phyloP scores from a whole-genome alignment of 1,140 invertebrate genomes.

The Macrocentrus cingulum region DNA sequence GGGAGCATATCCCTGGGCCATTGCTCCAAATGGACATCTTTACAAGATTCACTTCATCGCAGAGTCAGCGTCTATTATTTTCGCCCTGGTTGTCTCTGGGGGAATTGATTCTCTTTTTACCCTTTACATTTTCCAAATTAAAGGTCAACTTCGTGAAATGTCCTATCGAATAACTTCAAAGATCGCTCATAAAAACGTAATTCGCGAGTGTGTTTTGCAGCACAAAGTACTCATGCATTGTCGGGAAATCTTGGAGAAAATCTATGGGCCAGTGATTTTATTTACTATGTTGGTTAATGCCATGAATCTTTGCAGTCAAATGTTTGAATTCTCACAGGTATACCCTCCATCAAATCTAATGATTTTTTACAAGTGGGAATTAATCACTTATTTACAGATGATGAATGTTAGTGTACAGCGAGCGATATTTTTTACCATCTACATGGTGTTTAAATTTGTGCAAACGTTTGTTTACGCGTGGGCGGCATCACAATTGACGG shows the following conservation, averaged over 20 bases:
- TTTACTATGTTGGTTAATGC: constrained; percentile 8
- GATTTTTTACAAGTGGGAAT: not conserved
- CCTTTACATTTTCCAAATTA: constrained; percentile 36
- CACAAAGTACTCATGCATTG: not conserved
- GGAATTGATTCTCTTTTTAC: constrained; percentile 37
- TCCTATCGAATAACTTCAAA: constrained; percentile 23
- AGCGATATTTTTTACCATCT: not conserved
- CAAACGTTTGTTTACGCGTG: constrained; percentile 30
- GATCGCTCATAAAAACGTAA: constrained; percentile 10
- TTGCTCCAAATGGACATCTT: constrained; percentile 4
- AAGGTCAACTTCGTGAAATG: constrained; percentile 22
- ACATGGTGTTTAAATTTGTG: constrained; percentile 20
- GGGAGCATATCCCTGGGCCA: constrained; percentile 18
- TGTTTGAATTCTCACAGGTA: constrained; percentile 19
- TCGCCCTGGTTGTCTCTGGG: constrained; percentile 17
- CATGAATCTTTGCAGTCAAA: constrained; percentile 12
- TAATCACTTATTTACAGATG: too few species aligned
- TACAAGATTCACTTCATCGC: constrained; percentile 27
- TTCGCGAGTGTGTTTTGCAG: constrained; percentile 23
- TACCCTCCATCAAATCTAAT: not conserved
- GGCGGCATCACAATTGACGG: constrained; percentile 21
- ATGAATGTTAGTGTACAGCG: too few species aligned
- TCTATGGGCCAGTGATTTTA: constrained; percentile 17
- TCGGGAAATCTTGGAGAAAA: not conserved
- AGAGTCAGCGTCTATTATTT: constrained; percentile 3